phyloP scores from a whole-genome alignment of 2,888 invertebrate genomes.

The Trachelus stipa region DNA sequence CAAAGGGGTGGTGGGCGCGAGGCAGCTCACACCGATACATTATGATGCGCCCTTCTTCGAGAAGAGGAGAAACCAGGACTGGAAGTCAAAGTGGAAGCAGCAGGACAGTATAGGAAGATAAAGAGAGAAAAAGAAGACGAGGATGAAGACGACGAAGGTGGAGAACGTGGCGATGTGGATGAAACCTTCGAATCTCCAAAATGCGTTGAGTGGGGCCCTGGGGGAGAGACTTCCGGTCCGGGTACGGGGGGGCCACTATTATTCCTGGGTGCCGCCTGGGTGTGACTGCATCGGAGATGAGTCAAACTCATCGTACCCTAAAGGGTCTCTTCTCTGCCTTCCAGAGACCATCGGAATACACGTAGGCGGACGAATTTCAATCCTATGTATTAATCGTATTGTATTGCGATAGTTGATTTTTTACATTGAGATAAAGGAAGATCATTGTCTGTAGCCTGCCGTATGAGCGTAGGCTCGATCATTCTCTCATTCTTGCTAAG shows the following conservation, averaged over 20 bases:
- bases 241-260: conserved; percentile 36
- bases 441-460: neutral
- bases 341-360: neutral
- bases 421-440: neutral
- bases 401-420: neutral
- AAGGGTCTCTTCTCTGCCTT: neutral
- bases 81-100: conserved; percentile 23
- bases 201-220: conserved; percentile 33
- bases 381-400: neutral
- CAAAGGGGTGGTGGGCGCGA: conserved; percentile 25
- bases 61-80: neutral
- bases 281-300: conserved; percentile 52
- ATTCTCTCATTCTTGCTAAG: neutral
- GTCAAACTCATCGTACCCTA: conserved; percentile 23
- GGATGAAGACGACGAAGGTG: conserved; percentile 20
- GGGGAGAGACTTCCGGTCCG: conserved; percentile 52
- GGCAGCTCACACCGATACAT: conserved; percentile 42
- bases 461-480: neutral
- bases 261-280: conserved; percentile 55
- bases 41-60: conserved; percentile 18
- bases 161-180: conserved; percentile 33
- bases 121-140: conserved; percentile 14
- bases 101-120: conserved; percentile 26
- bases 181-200: conserved; percentile 48
- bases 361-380: neutral